Base-by-base conservation (phyloP, 2,797 vertebrate genomes). In the Gastrophryne carolinensis region DNA sequence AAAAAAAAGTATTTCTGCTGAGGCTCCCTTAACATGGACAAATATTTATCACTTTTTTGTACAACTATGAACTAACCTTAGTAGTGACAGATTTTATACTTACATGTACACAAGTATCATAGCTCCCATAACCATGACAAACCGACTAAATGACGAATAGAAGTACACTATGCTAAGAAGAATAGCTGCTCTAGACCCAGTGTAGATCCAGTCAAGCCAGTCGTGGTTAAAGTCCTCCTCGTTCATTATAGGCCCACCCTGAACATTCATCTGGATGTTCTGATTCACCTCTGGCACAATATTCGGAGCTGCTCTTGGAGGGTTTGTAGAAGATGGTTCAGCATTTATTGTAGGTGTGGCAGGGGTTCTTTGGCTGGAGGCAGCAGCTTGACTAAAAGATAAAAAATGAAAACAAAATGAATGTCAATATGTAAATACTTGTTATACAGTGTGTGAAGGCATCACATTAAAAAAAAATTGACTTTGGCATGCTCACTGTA, bases 201-300 rank as follows among this genome's bases (percentile, higher is more conserved):
- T 96, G 86, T 96, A 98, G 83, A 96, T 91, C 96, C 95, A 98
- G 89, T 98, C 96, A 73, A 98, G 89, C 96, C 96, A 98, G 81
- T 98, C 96, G 21, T 93, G 89, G 80, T 98, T 95, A 80, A 96
- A 91, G 72, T 98, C 96, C 5, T 98, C 96, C 50, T 98, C 96
- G 0, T 98, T 96, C 68, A 95, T 84, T 64, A 94, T 86, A 0
- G 95, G 92, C 0, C 93, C 96, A 8, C 94, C 96, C 81, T 96
- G 95, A 0, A 95, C 95, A 6, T 98, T 97, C 94, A 97, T 93
- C 75, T 96, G 95, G 56, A 96, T 87, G 1, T 96, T 95, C 0
- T 87, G 84, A 77, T 94, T 92, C 5, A 86, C 94, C 21, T 83
- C 93, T 47, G 88, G 88, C 0, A 80, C 87, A 57, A 86, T 81